Evolutionary conservation across 2,888 invertebrate species (phyloP).

Genomic region (Coenonympha glycerion): DNA sequence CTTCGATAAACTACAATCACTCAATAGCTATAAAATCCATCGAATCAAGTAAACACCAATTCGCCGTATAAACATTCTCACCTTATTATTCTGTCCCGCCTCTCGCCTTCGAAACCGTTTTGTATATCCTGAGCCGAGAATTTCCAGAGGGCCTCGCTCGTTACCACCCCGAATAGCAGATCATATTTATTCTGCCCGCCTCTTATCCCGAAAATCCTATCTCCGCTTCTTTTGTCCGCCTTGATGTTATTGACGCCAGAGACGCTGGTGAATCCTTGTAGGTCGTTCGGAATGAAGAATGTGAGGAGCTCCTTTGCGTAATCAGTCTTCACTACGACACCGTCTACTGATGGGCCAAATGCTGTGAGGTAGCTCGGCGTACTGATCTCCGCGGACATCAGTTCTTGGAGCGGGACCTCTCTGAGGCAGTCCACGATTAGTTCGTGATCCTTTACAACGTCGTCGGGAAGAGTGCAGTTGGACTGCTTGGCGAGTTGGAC

Average conservation of each 20-base stretch:
- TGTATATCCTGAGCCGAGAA: conserved; percentile 90
- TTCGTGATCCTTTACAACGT: conserved; percentile 88
- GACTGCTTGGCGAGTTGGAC: conserved; percentile 87
- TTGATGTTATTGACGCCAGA: conserved; percentile 75
- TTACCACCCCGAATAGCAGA: conserved; percentile 93
- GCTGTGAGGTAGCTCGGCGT: conserved; percentile 89
- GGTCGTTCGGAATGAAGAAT: conserved; percentile 80
- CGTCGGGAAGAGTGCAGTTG: conserved; percentile 89
- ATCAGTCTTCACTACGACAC: conserved; percentile 93
- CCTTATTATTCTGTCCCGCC: conserved; percentile 89
- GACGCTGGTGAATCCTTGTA: conserved; percentile 79
- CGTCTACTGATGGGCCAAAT: conserved; percentile 96
- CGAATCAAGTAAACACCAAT: conserved; percentile 50
- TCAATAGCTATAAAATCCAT: conserved; percentile 7
- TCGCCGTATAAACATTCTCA: conserved; percentile 65
- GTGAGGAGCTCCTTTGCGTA: conserved; percentile 87
- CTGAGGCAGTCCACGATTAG: conserved; percentile 89
- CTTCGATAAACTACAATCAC: conserved; percentile 5
- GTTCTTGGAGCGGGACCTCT: conserved; percentile 82
- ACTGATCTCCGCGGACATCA: conserved; percentile 84
- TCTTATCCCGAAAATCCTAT: conserved; percentile 75
- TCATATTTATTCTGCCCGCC: conserved; percentile 83
- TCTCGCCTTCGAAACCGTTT: conserved; percentile 91
- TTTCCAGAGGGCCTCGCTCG: conserved; percentile 92
- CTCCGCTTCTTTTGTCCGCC: conserved; percentile 78